Conservation (phyloP, 2,113 vertebrate genomes). For the Ammospiza nelsoni region DNA sequence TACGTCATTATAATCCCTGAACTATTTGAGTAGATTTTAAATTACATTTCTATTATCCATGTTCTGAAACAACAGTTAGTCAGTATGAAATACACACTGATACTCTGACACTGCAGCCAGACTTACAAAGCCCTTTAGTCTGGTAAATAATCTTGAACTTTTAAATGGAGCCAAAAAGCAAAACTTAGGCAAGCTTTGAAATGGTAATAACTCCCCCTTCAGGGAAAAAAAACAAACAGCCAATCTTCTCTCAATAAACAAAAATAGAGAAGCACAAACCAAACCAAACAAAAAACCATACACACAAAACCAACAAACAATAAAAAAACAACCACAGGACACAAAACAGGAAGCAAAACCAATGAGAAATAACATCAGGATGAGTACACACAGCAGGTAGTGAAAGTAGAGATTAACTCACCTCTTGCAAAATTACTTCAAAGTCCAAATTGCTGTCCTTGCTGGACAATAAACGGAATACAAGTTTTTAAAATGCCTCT, state of each 20-base stretch:
- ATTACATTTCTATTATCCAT: neutral
- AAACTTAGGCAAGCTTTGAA: neutral
- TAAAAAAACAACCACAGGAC: neutral
- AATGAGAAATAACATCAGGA: neutral
- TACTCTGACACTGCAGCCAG: neutral
- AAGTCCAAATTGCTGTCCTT: neutral
- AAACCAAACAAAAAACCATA: neutral
- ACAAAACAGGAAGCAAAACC: neutral
- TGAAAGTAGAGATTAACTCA: neutral
- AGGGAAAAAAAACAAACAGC: neutral
- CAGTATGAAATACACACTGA: neutral
- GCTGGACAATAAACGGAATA: neutral
- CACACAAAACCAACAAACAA: neutral
- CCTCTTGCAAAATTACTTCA: neutral
- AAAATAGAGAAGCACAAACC: neutral
- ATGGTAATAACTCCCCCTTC: accelerated
- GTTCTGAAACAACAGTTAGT: neutral
- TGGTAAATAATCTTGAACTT: neutral
- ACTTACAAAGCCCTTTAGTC: neutral
- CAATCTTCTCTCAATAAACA: neutral
- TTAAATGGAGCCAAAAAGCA: neutral
- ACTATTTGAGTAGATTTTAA: neutral
- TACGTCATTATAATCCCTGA: neutral
- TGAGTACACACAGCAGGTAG: neutral
- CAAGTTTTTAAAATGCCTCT: neutral